Percentiles rank a stretch among this genome's conserved stretches.
Conservation (phyloP, 2,797 vertebrate genomes). For the Chelmon rostratus region DNA sequence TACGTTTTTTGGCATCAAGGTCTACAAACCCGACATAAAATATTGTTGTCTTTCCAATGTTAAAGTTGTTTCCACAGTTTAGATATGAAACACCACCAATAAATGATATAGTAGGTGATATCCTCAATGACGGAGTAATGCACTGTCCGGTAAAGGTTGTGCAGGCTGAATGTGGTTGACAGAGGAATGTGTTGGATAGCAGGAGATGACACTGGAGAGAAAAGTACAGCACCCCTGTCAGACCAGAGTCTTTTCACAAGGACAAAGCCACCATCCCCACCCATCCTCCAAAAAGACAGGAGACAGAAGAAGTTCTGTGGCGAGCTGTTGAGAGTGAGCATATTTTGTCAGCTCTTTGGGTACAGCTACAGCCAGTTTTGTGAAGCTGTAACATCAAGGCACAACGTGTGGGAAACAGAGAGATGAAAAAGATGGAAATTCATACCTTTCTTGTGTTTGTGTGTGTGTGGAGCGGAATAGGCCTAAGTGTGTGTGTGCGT, state of each 20-base stretch:
- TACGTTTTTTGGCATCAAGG: neutral
- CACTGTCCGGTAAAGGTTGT: neutral
- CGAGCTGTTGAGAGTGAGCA: slow-evolving; percentile 26
- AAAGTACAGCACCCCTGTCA: slow-evolving; percentile 11
- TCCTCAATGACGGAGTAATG: neutral
- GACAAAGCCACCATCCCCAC: slow-evolving; percentile 5
- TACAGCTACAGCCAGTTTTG: slow-evolving; percentile 49
- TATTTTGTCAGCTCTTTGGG: slow-evolving; percentile 38
- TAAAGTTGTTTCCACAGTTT: neutral
- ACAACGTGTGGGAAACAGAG: slow-evolving; percentile 32
- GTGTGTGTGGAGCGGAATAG: slow-evolving; percentile 32
- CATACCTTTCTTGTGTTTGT: slow-evolving; percentile 27
- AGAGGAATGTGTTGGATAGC: slow-evolving; percentile 3
- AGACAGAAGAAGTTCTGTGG: slow-evolving; percentile 23
- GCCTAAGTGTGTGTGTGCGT: slow-evolving; percentile 41
- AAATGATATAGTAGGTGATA: neutral
- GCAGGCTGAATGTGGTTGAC: neutral
- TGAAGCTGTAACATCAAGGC: slow-evolving; percentile 40
- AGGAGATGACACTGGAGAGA: slow-evolving; percentile 13
- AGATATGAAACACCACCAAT: neutral
- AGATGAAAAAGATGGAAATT: slow-evolving; percentile 56
- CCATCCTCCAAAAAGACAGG: slow-evolving; percentile 1
- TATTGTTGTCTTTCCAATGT: neutral
- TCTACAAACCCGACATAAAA: neutral
- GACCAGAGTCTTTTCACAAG: slow-evolving; percentile 15